A percentile compares a stretch with the other conserved stretches of the same genome.
These are phyloP conservation scores for Anthophora plumipes DNA, from an alignment of 2,888 invertebrate genomes.

Conservation along the genomic window DNA sequence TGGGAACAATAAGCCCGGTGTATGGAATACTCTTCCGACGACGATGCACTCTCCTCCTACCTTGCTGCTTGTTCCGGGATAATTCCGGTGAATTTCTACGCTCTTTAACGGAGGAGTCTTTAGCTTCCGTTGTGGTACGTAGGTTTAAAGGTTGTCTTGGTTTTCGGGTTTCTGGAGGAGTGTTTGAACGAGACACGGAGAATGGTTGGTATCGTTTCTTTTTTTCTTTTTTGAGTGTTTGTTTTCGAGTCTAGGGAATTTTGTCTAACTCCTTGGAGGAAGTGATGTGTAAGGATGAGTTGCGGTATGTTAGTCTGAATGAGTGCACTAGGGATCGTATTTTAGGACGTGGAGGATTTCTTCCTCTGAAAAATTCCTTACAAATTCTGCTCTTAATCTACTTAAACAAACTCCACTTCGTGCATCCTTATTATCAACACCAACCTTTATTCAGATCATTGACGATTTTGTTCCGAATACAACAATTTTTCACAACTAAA, in stretches of 20 bases:
- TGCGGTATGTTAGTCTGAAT: too few relatives aligned
- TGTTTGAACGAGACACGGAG: too few relatives aligned
- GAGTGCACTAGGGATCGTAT: too few relatives aligned
- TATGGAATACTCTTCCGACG: not conserved
- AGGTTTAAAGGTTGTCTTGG: not conserved
- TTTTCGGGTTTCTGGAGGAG: not conserved
- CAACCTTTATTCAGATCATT: too few relatives aligned
- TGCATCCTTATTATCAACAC: too few relatives aligned
- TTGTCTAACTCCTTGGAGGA: not conserved
- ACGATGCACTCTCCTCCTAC: not conserved
- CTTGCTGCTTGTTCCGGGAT: constrained; percentile 8
- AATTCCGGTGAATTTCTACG: not conserved
- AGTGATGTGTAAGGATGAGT: too few relatives aligned
- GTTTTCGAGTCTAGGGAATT: not conserved
- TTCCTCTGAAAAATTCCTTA: too few relatives aligned
- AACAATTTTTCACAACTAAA: too few relatives aligned
- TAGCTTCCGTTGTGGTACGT: not conserved
- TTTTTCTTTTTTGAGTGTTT: not conserved
- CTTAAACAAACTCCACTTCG: too few relatives aligned
- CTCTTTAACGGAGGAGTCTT: not conserved
- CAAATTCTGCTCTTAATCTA: too few relatives aligned
- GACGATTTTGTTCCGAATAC: too few relatives aligned
- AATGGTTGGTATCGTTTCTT: not conserved
- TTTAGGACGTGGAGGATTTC: too few relatives aligned
- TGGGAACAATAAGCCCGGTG: constrained; percentile 15